Conservation (phyloP, 2,797 vertebrate species). For the Tokudaia tokunoshimensis region DNA sequence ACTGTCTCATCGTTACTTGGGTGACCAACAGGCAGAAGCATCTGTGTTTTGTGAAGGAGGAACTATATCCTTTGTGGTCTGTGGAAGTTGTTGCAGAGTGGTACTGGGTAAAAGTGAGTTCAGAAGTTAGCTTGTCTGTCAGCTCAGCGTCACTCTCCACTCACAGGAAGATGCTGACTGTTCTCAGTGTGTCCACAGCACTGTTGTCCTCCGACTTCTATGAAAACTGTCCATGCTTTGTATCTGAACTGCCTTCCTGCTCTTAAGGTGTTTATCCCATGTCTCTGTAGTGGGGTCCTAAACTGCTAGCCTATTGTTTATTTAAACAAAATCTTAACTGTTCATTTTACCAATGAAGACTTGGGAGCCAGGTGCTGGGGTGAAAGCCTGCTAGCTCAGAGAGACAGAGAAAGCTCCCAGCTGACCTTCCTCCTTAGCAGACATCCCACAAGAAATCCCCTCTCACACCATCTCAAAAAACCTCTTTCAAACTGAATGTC, state of each 20-base stretch:
- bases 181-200: neutral
- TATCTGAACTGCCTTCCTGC: neutral
- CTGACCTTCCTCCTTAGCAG: neutral
- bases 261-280: neutral
- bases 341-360: neutral
- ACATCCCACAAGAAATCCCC: neutral
- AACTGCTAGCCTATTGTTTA: neutral
- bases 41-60: conserved; percentile 92
- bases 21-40: conserved; percentile 97
- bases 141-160: neutral
- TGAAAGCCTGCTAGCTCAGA: neutral
- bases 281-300: neutral
- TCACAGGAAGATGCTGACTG: neutral
- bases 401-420: neutral
- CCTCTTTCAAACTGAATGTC: neutral
- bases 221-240: conserved; percentile 29
- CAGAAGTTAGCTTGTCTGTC: neutral
- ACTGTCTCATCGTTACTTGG: conserved; percentile 95
- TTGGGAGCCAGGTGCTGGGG: neutral
- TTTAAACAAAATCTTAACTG: neutral
- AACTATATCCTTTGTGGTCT: conserved; percentile 96
- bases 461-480: neutral
- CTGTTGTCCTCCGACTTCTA: neutral
- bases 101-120: conserved; percentile 97
- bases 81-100: conserved; percentile 93